Conservation (phyloP, 2,113 vertebrate species). For the Aptenodytes forsteri region DNA sequence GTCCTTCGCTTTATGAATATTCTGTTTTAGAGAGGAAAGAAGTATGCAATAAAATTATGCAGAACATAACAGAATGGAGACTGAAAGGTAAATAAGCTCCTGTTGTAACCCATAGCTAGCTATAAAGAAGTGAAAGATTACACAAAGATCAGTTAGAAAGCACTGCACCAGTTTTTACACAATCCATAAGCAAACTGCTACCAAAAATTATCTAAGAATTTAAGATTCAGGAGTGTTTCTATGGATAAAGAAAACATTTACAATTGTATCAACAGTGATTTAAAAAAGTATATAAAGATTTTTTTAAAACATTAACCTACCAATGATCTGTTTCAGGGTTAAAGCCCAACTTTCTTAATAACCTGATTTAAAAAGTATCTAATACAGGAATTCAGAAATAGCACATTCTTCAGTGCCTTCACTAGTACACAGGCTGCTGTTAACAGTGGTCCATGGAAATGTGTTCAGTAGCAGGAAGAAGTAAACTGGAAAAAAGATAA, state of each 20-base stretch:
- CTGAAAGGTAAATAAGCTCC: neutral
- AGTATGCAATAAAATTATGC: neutral
- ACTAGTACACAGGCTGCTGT: neutral
- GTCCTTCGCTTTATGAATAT: neutral
- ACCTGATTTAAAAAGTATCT: neutral
- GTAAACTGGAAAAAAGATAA: neutral
- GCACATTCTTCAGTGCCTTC: neutral
- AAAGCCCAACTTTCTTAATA: neutral
- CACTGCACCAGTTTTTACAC: neutral
- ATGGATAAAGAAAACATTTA: neutral
- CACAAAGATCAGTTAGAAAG: neutral
- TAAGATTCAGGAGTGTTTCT: neutral
- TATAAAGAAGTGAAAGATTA: neutral
- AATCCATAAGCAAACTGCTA: neutral
- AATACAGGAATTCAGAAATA: neutral
- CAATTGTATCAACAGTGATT: neutral
- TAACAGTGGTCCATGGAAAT: neutral
- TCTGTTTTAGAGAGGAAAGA: neutral
- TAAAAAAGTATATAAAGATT: neutral
- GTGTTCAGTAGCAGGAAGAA: neutral
- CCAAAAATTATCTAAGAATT: neutral
- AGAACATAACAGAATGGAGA: neutral
- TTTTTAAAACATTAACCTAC: neutral
- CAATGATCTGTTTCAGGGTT: neutral
- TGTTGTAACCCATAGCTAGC: neutral